phyloP scores from a whole-genome alignment of 2,888 invertebrate species.

The Xestia sexstrigata region DNA sequence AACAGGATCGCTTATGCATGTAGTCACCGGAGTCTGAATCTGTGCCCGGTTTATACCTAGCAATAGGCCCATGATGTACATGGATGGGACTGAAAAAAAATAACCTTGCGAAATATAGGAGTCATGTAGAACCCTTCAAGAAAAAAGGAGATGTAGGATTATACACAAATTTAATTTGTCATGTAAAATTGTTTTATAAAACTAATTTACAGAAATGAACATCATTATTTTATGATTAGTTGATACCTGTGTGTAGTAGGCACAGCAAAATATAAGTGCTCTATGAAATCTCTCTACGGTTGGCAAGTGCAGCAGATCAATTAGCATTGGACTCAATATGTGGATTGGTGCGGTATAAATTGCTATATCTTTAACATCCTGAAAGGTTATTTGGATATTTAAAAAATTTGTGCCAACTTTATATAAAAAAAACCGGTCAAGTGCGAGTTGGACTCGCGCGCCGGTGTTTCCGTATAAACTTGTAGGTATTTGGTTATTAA shows the following conservation, averaged over 20 bases:
- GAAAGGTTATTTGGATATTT: slow-evolving; percentile 32
- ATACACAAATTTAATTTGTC: neutral
- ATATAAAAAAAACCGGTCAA: neutral
- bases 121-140: neutral
- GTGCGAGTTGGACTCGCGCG: too few species aligned
- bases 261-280: slow-evolving; percentile 91
- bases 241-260: slow-evolving; percentile 91
- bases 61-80: neutral
- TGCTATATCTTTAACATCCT: slow-evolving; percentile 89
- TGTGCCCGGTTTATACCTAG: neutral
- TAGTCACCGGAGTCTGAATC: neutral
- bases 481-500: too few species aligned
- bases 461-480: too few species aligned
- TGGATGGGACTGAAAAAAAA: neutral
- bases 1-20: neutral
- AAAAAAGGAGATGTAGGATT: neutral
- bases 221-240: neutral
- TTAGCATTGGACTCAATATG: slow-evolving; percentile 90
- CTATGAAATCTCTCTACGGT: slow-evolving; percentile 92
- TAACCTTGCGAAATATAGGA: neutral
- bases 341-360: slow-evolving; percentile 89
- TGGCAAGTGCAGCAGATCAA: slow-evolving; percentile 91
- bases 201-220: neutral
- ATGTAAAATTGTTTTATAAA: neutral
- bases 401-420: neutral